phyloP scores from a whole-genome alignment of 2,888 invertebrate genomes.

The Caenorhabditis angaria region DNA sequence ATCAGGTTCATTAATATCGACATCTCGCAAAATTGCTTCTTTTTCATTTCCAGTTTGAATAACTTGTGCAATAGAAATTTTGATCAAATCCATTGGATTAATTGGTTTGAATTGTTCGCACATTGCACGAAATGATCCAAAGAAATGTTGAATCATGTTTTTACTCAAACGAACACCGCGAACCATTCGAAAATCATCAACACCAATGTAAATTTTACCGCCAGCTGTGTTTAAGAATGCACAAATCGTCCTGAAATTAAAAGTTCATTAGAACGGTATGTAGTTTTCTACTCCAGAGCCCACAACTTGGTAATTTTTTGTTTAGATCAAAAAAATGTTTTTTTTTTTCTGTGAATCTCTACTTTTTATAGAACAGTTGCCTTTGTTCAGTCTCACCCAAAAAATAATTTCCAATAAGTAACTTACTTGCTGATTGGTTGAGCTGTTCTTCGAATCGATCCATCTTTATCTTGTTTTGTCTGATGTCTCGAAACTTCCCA shows the following conservation, averaged over 20 bases:
- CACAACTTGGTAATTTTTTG: too few relatives aligned
- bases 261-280: too few relatives aligned
- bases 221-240: slow-evolving; percentile 55
- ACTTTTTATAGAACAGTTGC: too few relatives aligned
- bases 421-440: slow-evolving; percentile 58
- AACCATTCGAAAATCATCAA: slow-evolving; percentile 44
- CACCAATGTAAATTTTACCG: slow-evolving; percentile 48
- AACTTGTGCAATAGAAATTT: neutral
- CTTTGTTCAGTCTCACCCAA: too few relatives aligned
- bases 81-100: slow-evolving; percentile 27
- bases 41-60: neutral
- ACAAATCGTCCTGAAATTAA: slow-evolving; percentile 45
- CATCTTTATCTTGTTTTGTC: slow-evolving; percentile 44
- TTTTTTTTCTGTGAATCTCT: too few relatives aligned
- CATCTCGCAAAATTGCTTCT: slow-evolving; percentile 9
- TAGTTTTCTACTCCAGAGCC: too few relatives aligned
- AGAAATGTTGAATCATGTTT: slow-evolving; percentile 41
- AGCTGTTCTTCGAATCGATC: slow-evolving; percentile 48
- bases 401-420: neutral
- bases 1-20: slow-evolving; percentile 21
- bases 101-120: slow-evolving; percentile 38
- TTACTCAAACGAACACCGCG: slow-evolving; percentile 47
- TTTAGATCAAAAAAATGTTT: too few relatives aligned
- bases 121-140: slow-evolving; percentile 34
- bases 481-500: slow-evolving; percentile 41